Evolutionary conservation across 1,140 invertebrate genomes (phyloP).

Genomic region (Drosophila dunni): DNA sequence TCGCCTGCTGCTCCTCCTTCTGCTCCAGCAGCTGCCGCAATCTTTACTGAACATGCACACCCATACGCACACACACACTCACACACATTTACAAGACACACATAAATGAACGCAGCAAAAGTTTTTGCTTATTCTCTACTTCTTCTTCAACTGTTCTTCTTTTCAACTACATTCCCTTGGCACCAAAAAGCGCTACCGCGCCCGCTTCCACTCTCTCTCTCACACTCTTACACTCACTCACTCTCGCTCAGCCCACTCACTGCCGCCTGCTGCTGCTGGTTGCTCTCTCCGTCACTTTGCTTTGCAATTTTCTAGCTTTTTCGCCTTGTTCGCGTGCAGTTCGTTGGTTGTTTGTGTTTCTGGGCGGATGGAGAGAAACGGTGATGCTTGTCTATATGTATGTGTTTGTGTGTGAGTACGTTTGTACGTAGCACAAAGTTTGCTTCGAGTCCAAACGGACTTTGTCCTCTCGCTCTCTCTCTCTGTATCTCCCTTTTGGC

Average conservation of each 20-base stretch:
- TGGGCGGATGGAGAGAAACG: conserved; percentile 5
- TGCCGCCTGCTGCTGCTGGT: conserved; percentile 10
- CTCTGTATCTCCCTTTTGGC: conserved; percentile 7
- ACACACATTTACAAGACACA: neutral
- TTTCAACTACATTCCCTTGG: conserved; percentile 53
- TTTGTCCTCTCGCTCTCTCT: conserved; percentile 48
- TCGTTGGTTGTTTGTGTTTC: conserved; percentile 55
- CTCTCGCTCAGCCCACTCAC: conserved; percentile 13
- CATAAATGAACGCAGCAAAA: conserved; percentile 21
- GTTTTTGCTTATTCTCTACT: conserved; percentile 50
- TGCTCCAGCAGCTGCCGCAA: conserved; percentile 12
- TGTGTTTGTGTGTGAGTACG: neutral
- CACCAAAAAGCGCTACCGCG: conserved; percentile 40
- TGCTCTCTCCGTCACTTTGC: conserved; percentile 41
- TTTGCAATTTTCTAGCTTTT: conserved; percentile 78
- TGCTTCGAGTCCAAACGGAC: conserved; percentile 46
- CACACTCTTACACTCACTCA: neutral
- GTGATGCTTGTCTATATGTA: conserved; percentile 8
- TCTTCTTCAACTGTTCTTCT: conserved; percentile 30
- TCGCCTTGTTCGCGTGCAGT: conserved; percentile 64
- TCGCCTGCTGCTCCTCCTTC: neutral
- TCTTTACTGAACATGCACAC: conserved; percentile 17
- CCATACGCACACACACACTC: conserved; percentile 1
- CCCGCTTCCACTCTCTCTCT: conserved; percentile 20
- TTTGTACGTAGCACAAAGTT: conserved; percentile 50